A percentile compares a stretch with the other conserved stretches of the same genome.
phyloP scores from a whole-genome alignment of 2,113 vertebrate species.

The Microcebus lehilahytsara region DNA sequence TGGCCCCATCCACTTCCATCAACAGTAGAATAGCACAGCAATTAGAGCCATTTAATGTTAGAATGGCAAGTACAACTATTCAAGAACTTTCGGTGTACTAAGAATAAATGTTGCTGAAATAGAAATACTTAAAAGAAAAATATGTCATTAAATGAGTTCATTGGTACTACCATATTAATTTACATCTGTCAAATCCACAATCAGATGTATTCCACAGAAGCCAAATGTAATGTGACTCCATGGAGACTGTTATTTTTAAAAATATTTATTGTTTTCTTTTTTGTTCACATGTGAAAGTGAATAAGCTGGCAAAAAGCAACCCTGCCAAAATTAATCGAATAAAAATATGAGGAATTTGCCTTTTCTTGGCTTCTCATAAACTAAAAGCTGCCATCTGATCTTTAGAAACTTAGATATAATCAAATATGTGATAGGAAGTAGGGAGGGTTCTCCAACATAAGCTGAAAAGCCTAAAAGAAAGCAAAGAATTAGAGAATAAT shows the following conservation, averaged over 20 bases:
- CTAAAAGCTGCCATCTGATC: slow-evolving; percentile 47
- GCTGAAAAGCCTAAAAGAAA: not conserved
- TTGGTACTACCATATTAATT: slow-evolving; percentile 56
- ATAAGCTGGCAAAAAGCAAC: slow-evolving; percentile 53
- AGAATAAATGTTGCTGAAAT: slow-evolving; percentile 58
- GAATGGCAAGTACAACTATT: not conserved
- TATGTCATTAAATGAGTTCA: slow-evolving; percentile 42
- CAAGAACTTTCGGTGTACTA: slow-evolving; percentile 42
- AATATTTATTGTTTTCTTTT: slow-evolving; percentile 69
- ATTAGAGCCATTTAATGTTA: slow-evolving; percentile 24
- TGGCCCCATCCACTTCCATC: not conserved
- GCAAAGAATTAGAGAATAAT: not conserved
- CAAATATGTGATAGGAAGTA: slow-evolving; percentile 29
- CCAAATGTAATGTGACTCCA: slow-evolving; percentile 53
- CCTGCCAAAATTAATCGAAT: slow-evolving; percentile 62
- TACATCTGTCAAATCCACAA: slow-evolving; percentile 59
- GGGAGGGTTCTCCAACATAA: not conserved
- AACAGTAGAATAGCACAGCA: not conserved
- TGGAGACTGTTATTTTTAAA: slow-evolving; percentile 58
- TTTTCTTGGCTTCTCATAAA: slow-evolving; percentile 59
- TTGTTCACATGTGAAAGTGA: slow-evolving; percentile 59
- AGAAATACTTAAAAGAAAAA: slow-evolving; percentile 62
- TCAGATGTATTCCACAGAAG: slow-evolving; percentile 55
- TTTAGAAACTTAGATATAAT: slow-evolving; percentile 43
- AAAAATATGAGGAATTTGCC: slow-evolving; percentile 52